These are phyloP conservation scores for Tapirus terrestris DNA, from an alignment of 2,113 vertebrate species.

Conservation along the genomic window DNA sequence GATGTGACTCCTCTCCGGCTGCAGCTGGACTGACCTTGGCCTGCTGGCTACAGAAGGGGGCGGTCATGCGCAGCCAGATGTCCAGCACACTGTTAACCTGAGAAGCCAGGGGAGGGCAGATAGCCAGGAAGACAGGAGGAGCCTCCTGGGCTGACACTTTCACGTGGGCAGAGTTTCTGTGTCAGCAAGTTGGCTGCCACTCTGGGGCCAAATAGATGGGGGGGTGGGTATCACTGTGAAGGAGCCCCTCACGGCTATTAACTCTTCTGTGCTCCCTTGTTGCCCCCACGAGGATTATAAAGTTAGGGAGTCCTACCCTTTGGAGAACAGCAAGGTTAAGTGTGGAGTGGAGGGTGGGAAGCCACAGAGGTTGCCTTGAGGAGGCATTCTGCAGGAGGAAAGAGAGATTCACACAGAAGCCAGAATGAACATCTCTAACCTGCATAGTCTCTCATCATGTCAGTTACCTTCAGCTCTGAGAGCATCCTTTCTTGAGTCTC, in stretches of 20 bases:
- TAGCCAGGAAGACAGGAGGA: neutral
- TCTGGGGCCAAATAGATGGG: neutral
- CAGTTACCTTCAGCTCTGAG: neutral
- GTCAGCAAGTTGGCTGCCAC: neutral
- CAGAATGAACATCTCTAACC: neutral
- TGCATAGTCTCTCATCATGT: accelerated
- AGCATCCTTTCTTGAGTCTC: neutral
- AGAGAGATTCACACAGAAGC: neutral
- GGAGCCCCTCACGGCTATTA: neutral
- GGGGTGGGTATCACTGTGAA: neutral
- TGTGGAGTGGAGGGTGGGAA: neutral
- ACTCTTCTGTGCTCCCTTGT: neutral
- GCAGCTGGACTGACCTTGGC: neutral
- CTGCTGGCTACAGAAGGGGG: neutral
- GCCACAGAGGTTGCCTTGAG: neutral
- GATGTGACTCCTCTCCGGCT: neutral
- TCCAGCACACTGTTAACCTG: neutral
- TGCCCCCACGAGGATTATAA: neutral
- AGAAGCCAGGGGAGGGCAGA: neutral
- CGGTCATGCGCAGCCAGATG: neutral
- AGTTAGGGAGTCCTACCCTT: neutral
- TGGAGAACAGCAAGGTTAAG: neutral
- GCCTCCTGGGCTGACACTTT: neutral
- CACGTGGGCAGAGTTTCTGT: neutral
- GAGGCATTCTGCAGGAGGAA: neutral